Conservation (phyloP, 2,113 vertebrate genomes). For the Paramormyrops kingsleyae region DNA sequence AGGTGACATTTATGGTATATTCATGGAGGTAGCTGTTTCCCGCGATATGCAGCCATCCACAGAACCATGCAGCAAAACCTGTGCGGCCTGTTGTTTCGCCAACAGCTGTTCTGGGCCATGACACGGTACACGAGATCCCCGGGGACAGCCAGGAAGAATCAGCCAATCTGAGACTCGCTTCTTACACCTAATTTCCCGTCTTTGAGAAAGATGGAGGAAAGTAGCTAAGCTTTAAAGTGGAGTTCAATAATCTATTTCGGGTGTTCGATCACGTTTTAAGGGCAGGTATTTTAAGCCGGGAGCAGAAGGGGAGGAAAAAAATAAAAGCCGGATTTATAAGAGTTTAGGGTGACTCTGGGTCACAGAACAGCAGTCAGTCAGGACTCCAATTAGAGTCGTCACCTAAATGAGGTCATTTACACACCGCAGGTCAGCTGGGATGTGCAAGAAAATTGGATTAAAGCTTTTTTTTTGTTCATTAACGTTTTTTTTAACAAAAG, state of each 20-base stretch:
- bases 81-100: background rate
- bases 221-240: slow-evolving; percentile 3
- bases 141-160: background rate
- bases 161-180: background rate
- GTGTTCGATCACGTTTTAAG: slow-evolving; percentile 8
- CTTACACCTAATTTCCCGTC: background rate
- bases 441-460: slow-evolving; percentile 21
- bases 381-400: slow-evolving; percentile 38
- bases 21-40: background rate
- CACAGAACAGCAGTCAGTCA: slow-evolving; percentile 18
- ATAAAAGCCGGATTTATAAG: slow-evolving; percentile 16
- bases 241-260: slow-evolving; percentile 8
- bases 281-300: slow-evolving; percentile 26
- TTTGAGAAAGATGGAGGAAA: slow-evolving; percentile 8
- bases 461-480: slow-evolving; percentile 25
- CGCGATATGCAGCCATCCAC: background rate
- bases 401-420: slow-evolving; percentile 37
- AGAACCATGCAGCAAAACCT: background rate
- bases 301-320: slow-evolving; percentile 10
- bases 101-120: background rate
- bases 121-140: background rate
- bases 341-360: slow-evolving; percentile 30
- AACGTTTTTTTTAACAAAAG: slow-evolving; percentile 13
- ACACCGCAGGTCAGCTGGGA: slow-evolving; percentile 25
- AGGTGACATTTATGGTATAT: background rate